phyloP scores from a whole-genome alignment of 2,113 vertebrate species.

The Haemorhous mexicanus region DNA sequence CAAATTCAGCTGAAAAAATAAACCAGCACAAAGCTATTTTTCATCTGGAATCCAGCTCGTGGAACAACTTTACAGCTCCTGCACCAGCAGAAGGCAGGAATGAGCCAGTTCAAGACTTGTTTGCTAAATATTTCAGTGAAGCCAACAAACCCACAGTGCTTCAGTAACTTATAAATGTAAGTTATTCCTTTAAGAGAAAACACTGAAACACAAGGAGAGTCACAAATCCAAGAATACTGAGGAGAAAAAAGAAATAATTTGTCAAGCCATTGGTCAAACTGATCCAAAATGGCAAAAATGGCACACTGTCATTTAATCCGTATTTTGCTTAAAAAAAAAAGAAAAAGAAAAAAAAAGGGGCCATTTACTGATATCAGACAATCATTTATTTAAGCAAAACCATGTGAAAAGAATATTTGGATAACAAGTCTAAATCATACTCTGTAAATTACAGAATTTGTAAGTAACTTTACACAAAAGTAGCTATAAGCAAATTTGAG shows the following conservation, averaged over 20 bases:
- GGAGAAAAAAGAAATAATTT: not conserved
- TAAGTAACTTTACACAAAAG: not conserved
- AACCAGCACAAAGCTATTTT: not conserved
- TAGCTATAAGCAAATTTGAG: not conserved
- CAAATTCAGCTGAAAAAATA: constrained; percentile 26
- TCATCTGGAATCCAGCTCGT: not conserved
- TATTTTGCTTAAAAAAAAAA: not conserved
- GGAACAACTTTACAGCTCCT: not conserved
- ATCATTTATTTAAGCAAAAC: not conserved
- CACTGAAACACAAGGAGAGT: not conserved
- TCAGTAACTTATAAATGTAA: not conserved
- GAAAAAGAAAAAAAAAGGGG: not conserved
- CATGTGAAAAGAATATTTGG: not conserved
- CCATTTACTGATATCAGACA: not conserved
- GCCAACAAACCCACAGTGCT: not conserved
- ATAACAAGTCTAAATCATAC: not conserved
- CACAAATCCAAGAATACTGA: not conserved
- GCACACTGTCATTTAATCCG: not conserved
- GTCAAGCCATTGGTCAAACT: not conserved
- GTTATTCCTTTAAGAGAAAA: not conserved
- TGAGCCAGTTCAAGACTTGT: not conserved
- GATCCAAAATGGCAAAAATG: not conserved
- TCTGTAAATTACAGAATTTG: not conserved
- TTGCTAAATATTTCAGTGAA: not conserved
- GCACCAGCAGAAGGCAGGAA: constrained; percentile 36